phyloP scores from a whole-genome alignment of 2,797 vertebrate genomes.

The Rhinichthys osculus region DNA sequence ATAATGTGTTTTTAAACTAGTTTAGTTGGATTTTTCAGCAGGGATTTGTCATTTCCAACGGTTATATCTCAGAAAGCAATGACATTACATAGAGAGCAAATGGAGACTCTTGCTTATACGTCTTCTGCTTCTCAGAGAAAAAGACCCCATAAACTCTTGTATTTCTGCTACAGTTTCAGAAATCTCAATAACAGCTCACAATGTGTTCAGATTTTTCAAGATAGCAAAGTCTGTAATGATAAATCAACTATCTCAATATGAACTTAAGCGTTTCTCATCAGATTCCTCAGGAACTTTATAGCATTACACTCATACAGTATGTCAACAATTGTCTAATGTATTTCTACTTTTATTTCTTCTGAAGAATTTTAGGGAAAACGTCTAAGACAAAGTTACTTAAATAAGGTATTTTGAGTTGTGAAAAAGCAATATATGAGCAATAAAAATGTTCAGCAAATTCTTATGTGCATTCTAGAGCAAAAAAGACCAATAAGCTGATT shows the following conservation, averaged over 20 bases:
- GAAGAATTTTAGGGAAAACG: background rate
- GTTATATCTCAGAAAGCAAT: background rate
- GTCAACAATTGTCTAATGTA: background rate
- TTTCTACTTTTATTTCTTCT: background rate
- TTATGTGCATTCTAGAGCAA: background rate
- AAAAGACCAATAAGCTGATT: background rate
- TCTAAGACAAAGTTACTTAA: background rate
- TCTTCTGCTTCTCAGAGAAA: background rate
- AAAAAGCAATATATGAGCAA: background rate
- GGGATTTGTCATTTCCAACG: background rate
- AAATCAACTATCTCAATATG: background rate
- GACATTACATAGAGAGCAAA: background rate
- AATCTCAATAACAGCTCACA: background rate
- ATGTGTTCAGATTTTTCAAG: background rate
- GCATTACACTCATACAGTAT: background rate
- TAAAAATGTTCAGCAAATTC: background rate
- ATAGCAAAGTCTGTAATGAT: background rate
- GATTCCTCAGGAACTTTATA: background rate
- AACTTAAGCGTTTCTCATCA: background rate
- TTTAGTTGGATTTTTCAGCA: slow-evolving; percentile 3
- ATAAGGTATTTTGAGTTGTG: background rate
- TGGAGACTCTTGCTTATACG: background rate
- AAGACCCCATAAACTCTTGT: background rate
- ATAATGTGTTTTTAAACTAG: background rate
- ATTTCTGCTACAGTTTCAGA: background rate